Evolutionary conservation across 37 sponge, comb jelly and placozoan species (phyloP).

Genomic region (Hormiphora californensis): DNA sequence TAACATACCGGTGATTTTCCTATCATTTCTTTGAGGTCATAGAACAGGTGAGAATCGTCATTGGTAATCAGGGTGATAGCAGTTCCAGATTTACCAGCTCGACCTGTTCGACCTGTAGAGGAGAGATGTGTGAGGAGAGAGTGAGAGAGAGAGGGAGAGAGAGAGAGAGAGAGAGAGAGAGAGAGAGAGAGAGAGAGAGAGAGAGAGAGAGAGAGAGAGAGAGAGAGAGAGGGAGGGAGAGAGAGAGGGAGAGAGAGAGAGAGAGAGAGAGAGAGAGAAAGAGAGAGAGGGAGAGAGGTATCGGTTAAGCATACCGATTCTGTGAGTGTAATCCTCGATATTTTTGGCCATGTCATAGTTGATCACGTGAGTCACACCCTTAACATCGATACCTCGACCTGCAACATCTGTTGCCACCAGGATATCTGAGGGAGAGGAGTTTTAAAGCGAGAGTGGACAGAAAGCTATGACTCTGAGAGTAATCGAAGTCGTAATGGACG

Average conservation of each 20-base stretch:
- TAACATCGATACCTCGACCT: conserved; percentile 93
- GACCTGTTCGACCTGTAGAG: conserved; percentile 70
- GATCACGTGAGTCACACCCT: conserved; percentile 91
- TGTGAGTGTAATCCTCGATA: conserved; percentile 93
- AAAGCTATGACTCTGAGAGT: no score
- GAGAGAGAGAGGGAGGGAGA: no score
- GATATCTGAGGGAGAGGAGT: conserved; percentile 60
- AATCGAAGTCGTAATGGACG: no score
- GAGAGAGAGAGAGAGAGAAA: no score
- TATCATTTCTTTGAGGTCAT: conserved; percentile 81
- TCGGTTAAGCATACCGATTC: no score
- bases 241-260: no score
- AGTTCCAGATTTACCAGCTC: conserved; percentile 92
- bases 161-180: no score
- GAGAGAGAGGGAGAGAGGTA: no score
- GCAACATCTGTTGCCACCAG: conserved; percentile 99
- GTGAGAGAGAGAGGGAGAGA: no score
- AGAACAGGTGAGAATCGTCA: conserved; percentile 90
- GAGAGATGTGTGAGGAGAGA: no score
- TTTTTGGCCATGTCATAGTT: conserved; percentile 99
- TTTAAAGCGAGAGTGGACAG: not conserved
- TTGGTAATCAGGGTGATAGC: conserved; percentile 90
- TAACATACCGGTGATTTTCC: not conserved
- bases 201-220: no score
- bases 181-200: no score